Evolutionary conservation across 2,888 invertebrate species (phyloP), one percentile per base, ranked within the genome.

Genomic region (Frankliniella intonsa): DNA sequence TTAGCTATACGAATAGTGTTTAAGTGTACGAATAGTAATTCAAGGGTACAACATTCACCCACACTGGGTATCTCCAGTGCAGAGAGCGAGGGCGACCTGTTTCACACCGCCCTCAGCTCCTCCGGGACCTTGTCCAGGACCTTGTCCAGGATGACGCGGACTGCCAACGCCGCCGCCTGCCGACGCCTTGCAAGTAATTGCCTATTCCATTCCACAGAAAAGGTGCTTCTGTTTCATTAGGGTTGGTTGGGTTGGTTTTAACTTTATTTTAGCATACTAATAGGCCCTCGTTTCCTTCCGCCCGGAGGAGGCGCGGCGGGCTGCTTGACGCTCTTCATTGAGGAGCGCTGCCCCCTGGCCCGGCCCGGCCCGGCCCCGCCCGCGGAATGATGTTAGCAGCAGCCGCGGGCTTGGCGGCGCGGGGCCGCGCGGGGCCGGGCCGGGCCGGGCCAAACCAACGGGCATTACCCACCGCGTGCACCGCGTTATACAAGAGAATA

Each of bases 181-280:
- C 69, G 22, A 22, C n/a, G 69, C 69, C n/a, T 55, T 22, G 9
- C 69, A 7, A 69, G 69, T 69, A 69, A 69, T 69, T 69, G 22
- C n/a, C 69, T 69, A 69, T 69, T 69, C 22, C 69, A 69, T 22
- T 69, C 69, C 69, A 69, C n/a, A 69, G 69, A 69, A 69, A 69
- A n/a, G 69, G 69, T 69, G 69, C 69, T 69, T 69, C 69, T 69
- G 69, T 69, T 69, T 69, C 69, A 69, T 69, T 69, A 69, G 69
- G 69, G 17, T 55, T 55, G 55, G 17, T 55, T 14, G 38, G 69
- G n/a, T 69, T 69, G 22, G 69, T 69, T 69, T 69, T 69, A 69
- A 69, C 69, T 69, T 69, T 69, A 69, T 69, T 69, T 69, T 69
- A 69, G 69, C 69, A 69, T 69, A 69, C 22, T 69, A 69, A 69